Conservation (phyloP, 2,888 invertebrate species). For the Agelastica alni region DNA sequence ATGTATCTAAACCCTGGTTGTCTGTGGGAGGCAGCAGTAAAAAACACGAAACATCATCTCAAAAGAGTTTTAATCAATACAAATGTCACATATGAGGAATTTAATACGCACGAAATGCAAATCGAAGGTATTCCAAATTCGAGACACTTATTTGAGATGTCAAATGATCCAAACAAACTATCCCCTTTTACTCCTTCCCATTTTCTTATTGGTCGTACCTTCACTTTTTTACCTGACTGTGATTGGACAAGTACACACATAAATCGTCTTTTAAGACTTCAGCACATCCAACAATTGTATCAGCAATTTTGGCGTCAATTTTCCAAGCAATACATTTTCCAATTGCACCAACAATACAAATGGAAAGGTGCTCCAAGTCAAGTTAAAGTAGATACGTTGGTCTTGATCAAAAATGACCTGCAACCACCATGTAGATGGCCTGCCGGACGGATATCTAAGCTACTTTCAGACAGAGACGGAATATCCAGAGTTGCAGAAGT, state of each 20-base stretch:
- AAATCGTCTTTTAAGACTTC: neutral
- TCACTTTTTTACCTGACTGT: slow-evolving; percentile 12
- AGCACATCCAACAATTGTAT: slow-evolving; percentile 17
- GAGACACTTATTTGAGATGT: slow-evolving; percentile 16
- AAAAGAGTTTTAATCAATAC: slow-evolving; percentile 20
- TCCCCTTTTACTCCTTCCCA: slow-evolving; percentile 24
- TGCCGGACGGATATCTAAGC: slow-evolving; percentile 11
- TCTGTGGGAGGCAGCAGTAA: slow-evolving; percentile 7
- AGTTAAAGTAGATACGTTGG: slow-evolving; percentile 12
- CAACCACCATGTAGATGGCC: slow-evolving; percentile 18
- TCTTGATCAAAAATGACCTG: slow-evolving; percentile 15
- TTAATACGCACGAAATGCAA: too few species aligned
- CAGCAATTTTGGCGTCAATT: slow-evolving; percentile 25
- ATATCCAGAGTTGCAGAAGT: slow-evolving; percentile 18
- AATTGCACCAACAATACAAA: slow-evolving; percentile 24
- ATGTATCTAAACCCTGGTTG: slow-evolving; percentile 33
- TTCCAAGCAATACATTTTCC: slow-evolving; percentile 18
- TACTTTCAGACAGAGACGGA: slow-evolving; percentile 17
- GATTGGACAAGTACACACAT: slow-evolving; percentile 6
- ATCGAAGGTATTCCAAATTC: slow-evolving; percentile 22
- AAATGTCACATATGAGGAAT: slow-evolving; percentile 19
- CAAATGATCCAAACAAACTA: slow-evolving; percentile 22
- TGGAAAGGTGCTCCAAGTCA: slow-evolving; percentile 17
- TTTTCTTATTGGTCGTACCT: slow-evolving; percentile 27
- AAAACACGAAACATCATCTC: slow-evolving; percentile 35